Evolutionary conservation across 2,888 invertebrate species (phyloP), one percentile per base, ranked within the genome.

Genomic region (Hipparchia sbordonii): DNA sequence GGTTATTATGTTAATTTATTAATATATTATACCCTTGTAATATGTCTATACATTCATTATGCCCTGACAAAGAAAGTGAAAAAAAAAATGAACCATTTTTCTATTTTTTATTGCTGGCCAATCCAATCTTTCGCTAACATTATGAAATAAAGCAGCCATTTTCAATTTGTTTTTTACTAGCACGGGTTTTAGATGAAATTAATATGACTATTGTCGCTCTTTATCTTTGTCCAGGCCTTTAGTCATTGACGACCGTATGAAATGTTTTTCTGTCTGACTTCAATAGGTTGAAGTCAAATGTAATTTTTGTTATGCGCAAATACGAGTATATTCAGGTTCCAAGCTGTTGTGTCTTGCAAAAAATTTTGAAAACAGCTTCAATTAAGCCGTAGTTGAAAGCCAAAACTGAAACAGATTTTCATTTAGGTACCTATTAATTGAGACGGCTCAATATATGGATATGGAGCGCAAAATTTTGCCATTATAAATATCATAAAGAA

Each of bases 271-370:
- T 67, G 62, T 72, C 60, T 69, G 69, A 39, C 46, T 59, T 33
- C 52, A 23, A 13, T 39, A 23, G 5, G 39, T 9, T 59, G 45
- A 57, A 56, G 56, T 48, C 63, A 45, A 67, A 63, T 13, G 23
- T 39, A 66, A 46, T 48, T 33, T 67, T 13, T 39, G 57, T 69
- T 52, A n/a, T 52, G n/a, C 10, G 23, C 10, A 61, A 48, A 70
- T 54, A 57, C 10, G 48, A 51, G 57, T 54, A 45, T 60, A 65
- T 68, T 65, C 48, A 68, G 51, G 65, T 63, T 68, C 9, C 66
- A 66, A 72, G 69, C 74, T 72, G 71, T 74, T 57, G 66, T n/a
- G 60, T 70, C 66, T 56, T 65, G 68, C 65, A 72, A 66, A 71
- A 61, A 72, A 73, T 66, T 71, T 39, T 51, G 23, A 13, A 12